A percentile compares a stretch with the other conserved stretches of the same genome.
Conservation (phyloP, 2,113 vertebrate species). For the Scortum barcoo region DNA sequence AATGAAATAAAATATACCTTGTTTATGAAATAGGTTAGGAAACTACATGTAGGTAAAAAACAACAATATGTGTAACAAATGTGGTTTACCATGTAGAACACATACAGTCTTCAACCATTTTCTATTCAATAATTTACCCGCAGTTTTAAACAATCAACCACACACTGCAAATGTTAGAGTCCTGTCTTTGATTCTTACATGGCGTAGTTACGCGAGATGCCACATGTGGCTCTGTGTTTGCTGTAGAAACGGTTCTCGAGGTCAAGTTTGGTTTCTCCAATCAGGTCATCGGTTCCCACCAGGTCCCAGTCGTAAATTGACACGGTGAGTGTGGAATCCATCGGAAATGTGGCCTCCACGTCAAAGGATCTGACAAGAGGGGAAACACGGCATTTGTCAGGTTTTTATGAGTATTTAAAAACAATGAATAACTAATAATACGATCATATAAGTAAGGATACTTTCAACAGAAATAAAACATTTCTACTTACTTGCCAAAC, state of each 20-base stretch:
- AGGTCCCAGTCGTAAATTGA: conserved; percentile 97
- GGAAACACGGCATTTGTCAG: neutral
- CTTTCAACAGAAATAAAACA: neutral
- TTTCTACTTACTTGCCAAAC: conserved; percentile 94
- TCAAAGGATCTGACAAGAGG: conserved; percentile 90
- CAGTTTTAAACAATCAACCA: neutral
- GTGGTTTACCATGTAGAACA: neutral
- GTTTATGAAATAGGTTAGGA: neutral
- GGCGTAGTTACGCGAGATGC: conserved; percentile 88
- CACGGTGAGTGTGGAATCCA: conserved; percentile 97
- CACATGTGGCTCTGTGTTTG: conserved; percentile 96
- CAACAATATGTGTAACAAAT: neutral
- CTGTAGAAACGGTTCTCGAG: conserved; percentile 99
- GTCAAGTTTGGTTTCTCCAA: conserved; percentile 97
- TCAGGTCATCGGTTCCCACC: conserved; percentile 97
- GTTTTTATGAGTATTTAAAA: neutral
- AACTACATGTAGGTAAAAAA: neutral
- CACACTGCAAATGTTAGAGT: neutral
- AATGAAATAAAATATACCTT: neutral
- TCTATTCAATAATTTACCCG: neutral
- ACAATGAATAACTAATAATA: neutral
- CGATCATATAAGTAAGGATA: neutral
- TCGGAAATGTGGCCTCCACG: conserved; percentile 96
- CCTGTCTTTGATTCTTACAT: conserved; percentile 80
- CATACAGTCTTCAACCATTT: neutral